Percentiles rank a stretch among this genome's conserved stretches.
Conservation (phyloP, 2,888 invertebrate genomes). For the Hedychridium roseum region DNA sequence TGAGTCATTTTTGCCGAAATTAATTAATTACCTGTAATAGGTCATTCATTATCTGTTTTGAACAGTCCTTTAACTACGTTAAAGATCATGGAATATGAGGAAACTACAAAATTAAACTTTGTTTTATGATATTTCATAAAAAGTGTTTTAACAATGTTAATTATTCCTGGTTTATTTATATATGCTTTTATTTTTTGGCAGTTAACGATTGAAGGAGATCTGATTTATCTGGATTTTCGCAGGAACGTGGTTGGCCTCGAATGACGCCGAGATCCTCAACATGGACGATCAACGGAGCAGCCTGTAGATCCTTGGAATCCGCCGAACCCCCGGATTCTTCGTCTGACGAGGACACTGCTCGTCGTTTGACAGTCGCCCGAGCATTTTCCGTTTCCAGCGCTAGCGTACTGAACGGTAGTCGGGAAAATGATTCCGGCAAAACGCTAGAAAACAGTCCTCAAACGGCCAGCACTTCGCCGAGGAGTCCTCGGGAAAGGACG, state of each 20-base stretch:
- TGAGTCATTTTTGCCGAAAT: slow-evolving; percentile 11
- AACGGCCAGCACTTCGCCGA: slow-evolving; percentile 15
- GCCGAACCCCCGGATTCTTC: slow-evolving; percentile 47
- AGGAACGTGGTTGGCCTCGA: slow-evolving; percentile 48
- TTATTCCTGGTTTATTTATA: too few relatives aligned
- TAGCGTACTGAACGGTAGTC: slow-evolving; percentile 22
- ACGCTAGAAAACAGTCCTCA: slow-evolving; percentile 6
- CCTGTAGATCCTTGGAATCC: slow-evolving; percentile 40
- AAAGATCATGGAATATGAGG: too few relatives aligned
- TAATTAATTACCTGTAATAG: too few relatives aligned
- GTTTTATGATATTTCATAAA: too few relatives aligned
- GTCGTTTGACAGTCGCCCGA: slow-evolving; percentile 28
- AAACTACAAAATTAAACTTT: too few relatives aligned
- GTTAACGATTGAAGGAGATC: too few relatives aligned
- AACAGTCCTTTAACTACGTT: too few relatives aligned
- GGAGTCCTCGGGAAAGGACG: slow-evolving; percentile 11
- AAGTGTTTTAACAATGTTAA: too few relatives aligned
- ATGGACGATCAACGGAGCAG: slow-evolving; percentile 41
- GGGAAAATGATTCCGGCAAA: slow-evolving; percentile 18
- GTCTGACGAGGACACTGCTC: slow-evolving; percentile 46
- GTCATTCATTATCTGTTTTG: too few relatives aligned
- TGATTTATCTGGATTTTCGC: too few relatives aligned
- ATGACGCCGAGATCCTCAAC: slow-evolving; percentile 29
- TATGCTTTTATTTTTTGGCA: too few relatives aligned
- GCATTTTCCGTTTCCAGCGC: slow-evolving; percentile 18